Base-by-base conservation (phyloP, 2,113 vertebrate species). In the Lagenorhynchus albirostris region DNA sequence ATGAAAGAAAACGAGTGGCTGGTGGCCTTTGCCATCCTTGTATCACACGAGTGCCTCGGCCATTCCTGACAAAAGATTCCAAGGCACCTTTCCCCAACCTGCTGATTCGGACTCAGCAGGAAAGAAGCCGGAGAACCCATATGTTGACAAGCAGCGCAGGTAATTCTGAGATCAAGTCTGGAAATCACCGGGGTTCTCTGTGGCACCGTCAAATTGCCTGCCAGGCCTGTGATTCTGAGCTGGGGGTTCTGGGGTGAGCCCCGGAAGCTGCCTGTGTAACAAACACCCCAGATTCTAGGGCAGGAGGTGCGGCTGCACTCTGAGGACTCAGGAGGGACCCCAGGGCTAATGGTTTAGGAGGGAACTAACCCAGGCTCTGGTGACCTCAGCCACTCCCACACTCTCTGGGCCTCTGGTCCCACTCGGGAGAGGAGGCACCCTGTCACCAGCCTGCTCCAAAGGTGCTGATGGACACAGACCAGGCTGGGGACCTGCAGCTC, bases 1-100 rank as follows among this genome's bases (percentile, higher is more conserved):
- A 9, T 1, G 33, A 85, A 14, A 0, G 74, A 36, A 15, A n/a
- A n/a, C 1, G 5, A 7, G 4, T 5, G 71, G 8, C 29, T 0
- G 2, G 13, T 6, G 0, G 21, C 36, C 62, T 44, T 26, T 17
- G 26, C 18, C 92, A 8, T 23, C 29, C 55, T 38, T 14, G 47
- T 7, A 2, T 29, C 73, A 31, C 18, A 17, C 3, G 6, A 18
- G 47, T 13, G 23, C 82, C 5, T 14, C 0, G 26, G 2, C n/a
- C 10, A 47, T 50, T 44, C 60, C 20, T 14, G 10, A 20, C 31
- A 0, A 1, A 0, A 14, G 55, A 41, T 26, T 36, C 77, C 10
- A 3, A 53, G 74, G 70, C 2, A 3, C 65, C 25, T 38, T 29
- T n/a, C 50, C 26, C 25, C 17, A 2, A 2, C 17, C 33, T 33